phyloP scores from a whole-genome alignment of 2,113 vertebrate genomes.

The Myrmecobius fasciatus region DNA sequence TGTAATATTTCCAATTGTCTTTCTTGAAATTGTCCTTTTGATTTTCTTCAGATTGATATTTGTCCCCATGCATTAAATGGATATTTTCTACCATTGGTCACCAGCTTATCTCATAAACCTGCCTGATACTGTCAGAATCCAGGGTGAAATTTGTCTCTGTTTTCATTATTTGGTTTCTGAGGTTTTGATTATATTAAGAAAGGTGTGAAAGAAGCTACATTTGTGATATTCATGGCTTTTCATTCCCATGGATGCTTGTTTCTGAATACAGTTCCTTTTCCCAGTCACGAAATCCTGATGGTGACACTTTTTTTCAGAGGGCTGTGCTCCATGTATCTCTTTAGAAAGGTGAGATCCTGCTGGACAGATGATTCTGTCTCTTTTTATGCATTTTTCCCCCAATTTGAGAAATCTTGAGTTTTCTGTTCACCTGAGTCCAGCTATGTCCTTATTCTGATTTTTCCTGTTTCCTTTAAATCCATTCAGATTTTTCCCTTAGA shows the following conservation, averaged over 20 bases:
- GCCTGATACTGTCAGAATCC: background rate
- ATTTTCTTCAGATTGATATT: background rate
- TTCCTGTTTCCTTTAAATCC: background rate
- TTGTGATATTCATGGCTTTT: background rate
- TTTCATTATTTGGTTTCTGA: constrained; percentile 2
- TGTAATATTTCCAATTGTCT: background rate
- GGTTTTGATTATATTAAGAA: constrained; percentile 31
- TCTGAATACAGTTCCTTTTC: constrained; percentile 20
- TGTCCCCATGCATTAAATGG: background rate
- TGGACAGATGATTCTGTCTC: background rate
- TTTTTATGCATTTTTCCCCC: background rate
- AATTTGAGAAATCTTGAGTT: background rate
- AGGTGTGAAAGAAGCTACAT: background rate
- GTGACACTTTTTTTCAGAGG: background rate
- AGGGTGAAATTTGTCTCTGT: background rate
- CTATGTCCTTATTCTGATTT: background rate
- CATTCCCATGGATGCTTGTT: background rate
- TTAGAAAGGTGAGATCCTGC: constrained; percentile 22
- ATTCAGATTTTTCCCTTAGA: background rate
- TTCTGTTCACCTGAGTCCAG: background rate
- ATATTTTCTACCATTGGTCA: background rate
- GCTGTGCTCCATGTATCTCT: background rate
- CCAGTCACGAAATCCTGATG: background rate
- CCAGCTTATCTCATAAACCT: background rate
- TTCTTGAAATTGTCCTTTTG: background rate